A percentile compares a stretch with the other conserved stretches of the same genome.
phyloP scores from a whole-genome alignment of 2,797 vertebrate species.

The Sternarchorhynchus goeldii region DNA sequence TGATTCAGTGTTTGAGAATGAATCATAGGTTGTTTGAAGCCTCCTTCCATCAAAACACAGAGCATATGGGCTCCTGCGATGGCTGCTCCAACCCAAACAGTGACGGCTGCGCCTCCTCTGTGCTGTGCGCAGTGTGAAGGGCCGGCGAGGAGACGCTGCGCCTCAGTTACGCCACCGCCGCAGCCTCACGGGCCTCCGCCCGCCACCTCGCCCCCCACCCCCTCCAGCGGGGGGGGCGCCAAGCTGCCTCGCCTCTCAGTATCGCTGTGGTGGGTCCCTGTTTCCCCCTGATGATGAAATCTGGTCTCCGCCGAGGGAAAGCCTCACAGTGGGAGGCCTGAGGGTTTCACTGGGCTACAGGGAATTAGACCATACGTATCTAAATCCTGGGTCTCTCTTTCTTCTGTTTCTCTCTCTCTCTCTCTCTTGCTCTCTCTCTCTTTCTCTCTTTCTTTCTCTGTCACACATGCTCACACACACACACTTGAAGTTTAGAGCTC shows the following conservation, averaged over 20 bases:
- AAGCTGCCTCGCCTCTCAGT: conserved; percentile 30
- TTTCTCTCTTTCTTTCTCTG: conserved; percentile 53
- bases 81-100: conserved; percentile 45
- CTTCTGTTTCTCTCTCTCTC: conserved; percentile 18
- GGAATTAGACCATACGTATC: conserved; percentile 41
- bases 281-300: conserved; percentile 51
- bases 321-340: conserved; percentile 46
- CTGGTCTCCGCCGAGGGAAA: conserved; percentile 45
- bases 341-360: conserved; percentile 26
- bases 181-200: conserved; percentile 6
- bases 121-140: conserved; percentile 1
- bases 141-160: conserved; percentile 1
- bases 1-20: neutral
- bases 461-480: conserved; percentile 33
- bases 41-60: conserved; percentile 37
- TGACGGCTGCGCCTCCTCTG: conserved; percentile 5
- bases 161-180: neutral
- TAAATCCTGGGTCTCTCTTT: conserved; percentile 34
- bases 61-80: conserved; percentile 20
- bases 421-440: conserved; percentile 51
- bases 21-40: neutral
- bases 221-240: conserved; percentile 39
- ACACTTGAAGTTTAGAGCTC: conserved; percentile 65
- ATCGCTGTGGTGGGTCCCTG: conserved; percentile 56
- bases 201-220: conserved; percentile 22